phyloP scores from a whole-genome alignment of 2,888 invertebrate species.

The Leptinotarsa tumamoca region DNA sequence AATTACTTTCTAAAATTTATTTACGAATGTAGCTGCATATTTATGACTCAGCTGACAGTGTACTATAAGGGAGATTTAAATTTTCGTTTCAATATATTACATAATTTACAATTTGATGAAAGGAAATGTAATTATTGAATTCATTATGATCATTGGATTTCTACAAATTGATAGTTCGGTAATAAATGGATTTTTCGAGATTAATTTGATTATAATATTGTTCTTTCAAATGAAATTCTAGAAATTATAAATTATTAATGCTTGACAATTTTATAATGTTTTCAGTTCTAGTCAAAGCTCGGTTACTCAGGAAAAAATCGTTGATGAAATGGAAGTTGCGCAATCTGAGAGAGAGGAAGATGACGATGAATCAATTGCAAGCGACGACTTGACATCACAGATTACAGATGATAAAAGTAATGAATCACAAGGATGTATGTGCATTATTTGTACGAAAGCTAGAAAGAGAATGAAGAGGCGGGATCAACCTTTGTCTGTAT shows the following conservation, averaged over 20 bases:
- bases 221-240: background rate
- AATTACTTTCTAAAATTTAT: background rate
- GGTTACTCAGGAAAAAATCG: background rate
- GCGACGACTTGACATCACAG: background rate
- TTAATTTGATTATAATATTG: slow-evolving; percentile 1
- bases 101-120: background rate
- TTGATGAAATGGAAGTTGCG: slow-evolving; percentile 4
- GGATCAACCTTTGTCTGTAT: slow-evolving; percentile 14
- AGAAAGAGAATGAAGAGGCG: slow-evolving; percentile 22
- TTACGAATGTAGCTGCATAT: background rate
- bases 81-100: no score
- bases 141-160: slow-evolving; percentile 1
- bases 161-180: background rate
- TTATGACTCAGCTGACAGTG: no score
- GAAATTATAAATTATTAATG: slow-evolving; percentile 8
- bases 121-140: background rate
- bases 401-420: slow-evolving; percentile 2
- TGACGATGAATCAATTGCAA: slow-evolving; percentile 5
- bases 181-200: background rate
- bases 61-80: no score
- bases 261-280: background rate
- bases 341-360: slow-evolving; percentile 3
- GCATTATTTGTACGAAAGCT: slow-evolving; percentile 15
- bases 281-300: slow-evolving; percentile 4
- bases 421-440: slow-evolving; percentile 16